Evolutionary conservation across 2,888 invertebrate genomes (phyloP).

Genomic region (Caenorhabditis virilis): DNA sequence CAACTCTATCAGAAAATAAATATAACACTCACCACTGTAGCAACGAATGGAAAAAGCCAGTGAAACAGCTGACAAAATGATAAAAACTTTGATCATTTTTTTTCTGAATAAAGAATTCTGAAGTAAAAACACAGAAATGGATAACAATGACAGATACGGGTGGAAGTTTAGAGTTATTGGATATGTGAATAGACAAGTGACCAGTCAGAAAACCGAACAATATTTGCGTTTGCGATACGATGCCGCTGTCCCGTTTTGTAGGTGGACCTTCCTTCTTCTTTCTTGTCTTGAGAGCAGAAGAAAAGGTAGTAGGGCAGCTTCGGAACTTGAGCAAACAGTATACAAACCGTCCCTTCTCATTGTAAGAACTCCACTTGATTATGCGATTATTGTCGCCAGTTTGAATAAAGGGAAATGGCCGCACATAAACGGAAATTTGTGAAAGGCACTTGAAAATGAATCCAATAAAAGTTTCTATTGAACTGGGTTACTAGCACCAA

Average conservation of each 20-base stretch:
- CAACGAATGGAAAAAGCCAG: slow-evolving; percentile 17
- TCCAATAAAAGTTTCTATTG: too few relatives aligned
- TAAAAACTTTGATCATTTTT: neutral
- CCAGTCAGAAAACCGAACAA: slow-evolving; percentile 16
- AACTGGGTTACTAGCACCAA: too few relatives aligned
- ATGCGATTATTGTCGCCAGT: slow-evolving; percentile 34
- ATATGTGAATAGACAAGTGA: too few relatives aligned
- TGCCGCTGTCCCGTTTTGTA: slow-evolving; percentile 4
- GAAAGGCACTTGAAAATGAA: too few relatives aligned
- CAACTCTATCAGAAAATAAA: too few relatives aligned
- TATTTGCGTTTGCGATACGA: slow-evolving; percentile 30
- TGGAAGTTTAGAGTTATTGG: too few relatives aligned
- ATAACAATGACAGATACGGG: too few relatives aligned
- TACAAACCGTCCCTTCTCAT: slow-evolving; percentile 13
- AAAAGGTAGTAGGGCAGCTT: slow-evolving; percentile 3
- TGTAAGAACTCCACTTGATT: slow-evolving; percentile 38
- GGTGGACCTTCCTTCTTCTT: slow-evolving; percentile 7
- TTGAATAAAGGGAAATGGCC: neutral
- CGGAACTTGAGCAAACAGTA: too few relatives aligned
- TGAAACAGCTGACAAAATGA: neutral
- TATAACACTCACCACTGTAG: slow-evolving; percentile 30
- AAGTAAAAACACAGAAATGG: neutral
- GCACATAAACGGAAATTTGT: neutral
- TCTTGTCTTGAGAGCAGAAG: slow-evolving; percentile 8
- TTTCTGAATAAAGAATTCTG: neutral